phyloP scores from a whole-genome alignment of 1,140 invertebrate species.

The Sitophilus oryzae region DNA sequence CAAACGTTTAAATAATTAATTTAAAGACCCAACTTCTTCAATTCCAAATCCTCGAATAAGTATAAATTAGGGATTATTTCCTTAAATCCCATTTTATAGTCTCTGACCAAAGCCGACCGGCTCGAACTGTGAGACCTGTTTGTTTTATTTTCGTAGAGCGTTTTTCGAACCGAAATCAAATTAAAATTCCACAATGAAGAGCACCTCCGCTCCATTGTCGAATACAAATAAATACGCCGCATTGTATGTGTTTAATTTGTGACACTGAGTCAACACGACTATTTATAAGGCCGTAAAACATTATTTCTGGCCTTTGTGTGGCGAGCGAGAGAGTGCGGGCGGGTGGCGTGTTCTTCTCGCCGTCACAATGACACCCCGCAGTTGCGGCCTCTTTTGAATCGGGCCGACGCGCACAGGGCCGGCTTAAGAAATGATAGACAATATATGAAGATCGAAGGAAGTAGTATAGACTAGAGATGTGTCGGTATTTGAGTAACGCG shows the following conservation, averaged over 20 bases:
- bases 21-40: too few species aligned
- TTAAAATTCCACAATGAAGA: constrained; percentile 5
- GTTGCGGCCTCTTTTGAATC: constrained; percentile 17
- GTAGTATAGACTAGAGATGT: background rate
- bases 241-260: constrained; percentile 10
- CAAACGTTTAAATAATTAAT: too few species aligned
- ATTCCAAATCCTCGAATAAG: too few species aligned
- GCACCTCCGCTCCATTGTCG: background rate
- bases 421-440: background rate
- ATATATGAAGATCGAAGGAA: background rate
- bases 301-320: constrained; percentile 14
- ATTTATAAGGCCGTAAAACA: constrained; percentile 25
- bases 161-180: background rate
- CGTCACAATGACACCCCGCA: constrained; percentile 22
- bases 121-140: background rate
- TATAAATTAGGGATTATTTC: too few species aligned
- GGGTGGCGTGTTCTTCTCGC: constrained; percentile 24
- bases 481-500: too few species aligned
- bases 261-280: constrained; percentile 22
- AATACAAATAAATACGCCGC: constrained; percentile 8
- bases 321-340: constrained; percentile 17
- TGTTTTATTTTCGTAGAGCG: background rate
- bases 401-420: constrained; percentile 15
- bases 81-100: too few species aligned
- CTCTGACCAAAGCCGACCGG: too few species aligned